A percentile compares a stretch with the other conserved stretches of the same genome.
Evolutionary conservation across 2,888 invertebrate species (phyloP).

Genomic region (Drosophila percnosoma): DNA sequence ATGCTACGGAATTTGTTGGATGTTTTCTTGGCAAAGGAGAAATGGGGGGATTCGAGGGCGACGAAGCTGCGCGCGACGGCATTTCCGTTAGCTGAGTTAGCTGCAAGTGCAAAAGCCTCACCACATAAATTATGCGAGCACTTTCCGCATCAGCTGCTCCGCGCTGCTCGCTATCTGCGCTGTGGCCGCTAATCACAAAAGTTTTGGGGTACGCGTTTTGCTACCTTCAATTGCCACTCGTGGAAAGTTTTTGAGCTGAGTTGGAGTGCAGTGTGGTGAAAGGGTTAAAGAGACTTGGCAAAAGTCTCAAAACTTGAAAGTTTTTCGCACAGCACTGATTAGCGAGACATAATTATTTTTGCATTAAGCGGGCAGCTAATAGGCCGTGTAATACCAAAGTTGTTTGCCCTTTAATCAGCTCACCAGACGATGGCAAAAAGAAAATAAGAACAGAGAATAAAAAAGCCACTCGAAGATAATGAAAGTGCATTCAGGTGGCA

Average conservation of each 20-base stretch:
- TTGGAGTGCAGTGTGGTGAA: slow-evolving; percentile 12
- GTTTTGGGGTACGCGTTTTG: slow-evolving; percentile 61
- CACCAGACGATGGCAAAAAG: slow-evolving; percentile 53
- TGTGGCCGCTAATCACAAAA: slow-evolving; percentile 75
- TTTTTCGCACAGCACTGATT: slow-evolving; percentile 65
- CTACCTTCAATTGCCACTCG: slow-evolving; percentile 74
- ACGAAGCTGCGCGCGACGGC: slow-evolving; percentile 60
- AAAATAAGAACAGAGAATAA: slow-evolving; percentile 17
- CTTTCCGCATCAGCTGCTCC: slow-evolving; percentile 68
- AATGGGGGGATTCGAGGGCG: slow-evolving; percentile 25
- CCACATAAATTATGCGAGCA: slow-evolving; percentile 75
- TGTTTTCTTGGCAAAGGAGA: not conserved
- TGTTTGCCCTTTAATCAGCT: slow-evolving; percentile 62
- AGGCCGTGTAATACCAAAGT: slow-evolving; percentile 74
- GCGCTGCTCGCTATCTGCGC: slow-evolving; percentile 59
- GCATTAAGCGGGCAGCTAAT: slow-evolving; percentile 75
- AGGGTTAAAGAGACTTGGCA: slow-evolving; percentile 57
- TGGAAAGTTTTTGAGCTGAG: slow-evolving; percentile 37
- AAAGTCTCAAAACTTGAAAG: slow-evolving; percentile 60
- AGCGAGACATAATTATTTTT: slow-evolving; percentile 78
- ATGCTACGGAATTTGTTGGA: slow-evolving; percentile 56
- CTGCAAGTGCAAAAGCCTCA: slow-evolving; percentile 58
- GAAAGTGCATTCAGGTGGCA: slow-evolving; percentile 76
- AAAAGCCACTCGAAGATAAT: slow-evolving; percentile 81
- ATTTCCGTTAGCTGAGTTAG: slow-evolving; percentile 67